phyloP scores from a whole-genome alignment of 2,113 vertebrate species.

The Macrotis lagotis region DNA sequence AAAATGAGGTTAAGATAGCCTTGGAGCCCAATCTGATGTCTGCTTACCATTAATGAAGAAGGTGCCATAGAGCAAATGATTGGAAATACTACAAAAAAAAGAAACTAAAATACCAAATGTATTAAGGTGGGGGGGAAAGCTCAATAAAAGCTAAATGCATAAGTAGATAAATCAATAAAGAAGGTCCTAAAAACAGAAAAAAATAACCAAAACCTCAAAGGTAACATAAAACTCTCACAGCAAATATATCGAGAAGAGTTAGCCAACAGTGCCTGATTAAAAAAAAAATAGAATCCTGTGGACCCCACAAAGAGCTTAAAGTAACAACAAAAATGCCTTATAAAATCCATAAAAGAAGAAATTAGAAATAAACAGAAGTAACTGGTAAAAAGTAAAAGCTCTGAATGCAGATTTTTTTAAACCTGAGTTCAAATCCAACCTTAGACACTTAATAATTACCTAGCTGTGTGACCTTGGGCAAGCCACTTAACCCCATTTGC shows the following conservation, averaged over 20 bases:
- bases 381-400: neutral
- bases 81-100: neutral
- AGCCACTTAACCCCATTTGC: no score
- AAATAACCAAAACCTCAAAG: neutral
- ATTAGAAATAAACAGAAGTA: neutral
- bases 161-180: neutral
- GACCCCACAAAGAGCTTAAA: neutral
- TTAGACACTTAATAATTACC: no score
- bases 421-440: no score
- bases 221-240: neutral
- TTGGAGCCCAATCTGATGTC: neutral
- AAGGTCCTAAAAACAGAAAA: neutral
- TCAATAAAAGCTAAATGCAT: neutral
- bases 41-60: neutral
- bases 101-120: neutral
- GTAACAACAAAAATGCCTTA: neutral
- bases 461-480: no score
- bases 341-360: neutral
- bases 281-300: neutral
- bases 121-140: neutral
- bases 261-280: neutral
- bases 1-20: neutral
- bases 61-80: neutral
- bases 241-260: neutral
- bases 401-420: no score